These are phyloP conservation scores for Hypocryptadius cinnamomeus DNA, from an alignment of 2,113 vertebrate species.

Conservation along the genomic window DNA sequence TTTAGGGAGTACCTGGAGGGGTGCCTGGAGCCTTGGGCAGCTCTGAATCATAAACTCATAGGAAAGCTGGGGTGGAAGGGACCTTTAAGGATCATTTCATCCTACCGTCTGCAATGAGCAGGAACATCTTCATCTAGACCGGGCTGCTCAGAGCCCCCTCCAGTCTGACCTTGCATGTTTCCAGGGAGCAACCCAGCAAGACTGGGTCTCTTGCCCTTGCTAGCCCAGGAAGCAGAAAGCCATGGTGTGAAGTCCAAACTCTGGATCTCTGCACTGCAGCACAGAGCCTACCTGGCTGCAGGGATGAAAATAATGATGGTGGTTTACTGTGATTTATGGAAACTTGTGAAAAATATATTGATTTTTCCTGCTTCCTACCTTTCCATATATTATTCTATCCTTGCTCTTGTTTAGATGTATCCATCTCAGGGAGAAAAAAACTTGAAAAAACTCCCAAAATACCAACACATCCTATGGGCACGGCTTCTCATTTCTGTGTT, in stretches of 20 bases:
- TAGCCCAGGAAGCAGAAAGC: not conserved
- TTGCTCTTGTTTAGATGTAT: not conserved
- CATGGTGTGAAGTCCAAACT: not conserved
- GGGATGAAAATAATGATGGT: not conserved
- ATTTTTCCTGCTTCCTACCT: not conserved
- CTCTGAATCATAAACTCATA: not conserved
- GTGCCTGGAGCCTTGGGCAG: not conserved
- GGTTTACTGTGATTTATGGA: not conserved
- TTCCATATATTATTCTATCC: not conserved
- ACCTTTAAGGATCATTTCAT: not conserved
- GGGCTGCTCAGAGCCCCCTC: not conserved
- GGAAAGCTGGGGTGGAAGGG: not conserved
- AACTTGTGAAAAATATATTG: not conserved
- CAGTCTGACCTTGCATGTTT: not conserved
- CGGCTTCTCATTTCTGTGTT: not conserved
- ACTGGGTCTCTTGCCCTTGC: not conserved
- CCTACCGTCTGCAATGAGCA: not conserved
- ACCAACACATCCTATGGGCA: too few species aligned
- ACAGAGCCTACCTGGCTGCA: not conserved
- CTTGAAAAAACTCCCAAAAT: not conserved
- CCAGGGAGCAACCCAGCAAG: not conserved
- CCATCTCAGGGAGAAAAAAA: fast-evolving
- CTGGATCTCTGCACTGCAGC: not conserved
- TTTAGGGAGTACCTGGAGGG: not conserved
- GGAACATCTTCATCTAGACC: not conserved